These are phyloP conservation scores for Drosophila cognata DNA, from an alignment of 2,888 invertebrate species.

Conservation along the genomic window DNA sequence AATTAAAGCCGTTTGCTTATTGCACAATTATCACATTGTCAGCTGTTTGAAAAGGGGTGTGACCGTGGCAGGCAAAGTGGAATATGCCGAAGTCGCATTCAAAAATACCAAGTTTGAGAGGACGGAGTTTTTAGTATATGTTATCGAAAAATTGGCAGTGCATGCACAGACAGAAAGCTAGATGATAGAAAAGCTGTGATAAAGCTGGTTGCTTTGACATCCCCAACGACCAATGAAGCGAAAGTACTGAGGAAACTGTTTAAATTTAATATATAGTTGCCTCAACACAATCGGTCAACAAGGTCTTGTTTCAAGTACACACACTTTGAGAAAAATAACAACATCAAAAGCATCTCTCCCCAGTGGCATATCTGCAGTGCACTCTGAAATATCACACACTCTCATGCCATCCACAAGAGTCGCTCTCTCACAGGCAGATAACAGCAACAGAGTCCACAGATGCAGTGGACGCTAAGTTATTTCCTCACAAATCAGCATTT, in stretches of 20 bases:
- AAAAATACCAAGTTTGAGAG: background rate
- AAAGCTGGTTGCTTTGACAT: background rate
- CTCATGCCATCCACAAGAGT: background rate
- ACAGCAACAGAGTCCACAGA: background rate
- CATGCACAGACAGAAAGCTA: slow-evolving; percentile 5
- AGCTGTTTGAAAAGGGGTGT: slow-evolving; percentile 38
- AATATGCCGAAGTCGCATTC: background rate
- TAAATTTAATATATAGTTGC: background rate
- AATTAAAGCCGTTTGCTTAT: slow-evolving; percentile 35
- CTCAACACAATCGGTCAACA: background rate
- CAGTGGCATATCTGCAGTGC: background rate
- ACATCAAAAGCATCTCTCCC: too few relatives aligned
- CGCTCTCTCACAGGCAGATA: background rate
- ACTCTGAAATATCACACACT: background rate
- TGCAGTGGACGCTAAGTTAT: background rate
- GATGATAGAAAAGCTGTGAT: background rate
- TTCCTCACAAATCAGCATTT: background rate
- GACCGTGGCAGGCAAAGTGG: background rate
- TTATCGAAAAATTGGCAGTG: slow-evolving; percentile 1
- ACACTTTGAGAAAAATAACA: background rate
- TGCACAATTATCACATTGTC: slow-evolving; percentile 52
- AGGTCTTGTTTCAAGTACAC: background rate
- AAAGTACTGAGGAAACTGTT: background rate
- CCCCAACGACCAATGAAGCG: background rate
- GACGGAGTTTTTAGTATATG: background rate